phyloP scores from a whole-genome alignment of 2,888 invertebrate species.

The Sinhomidia bicolor region DNA sequence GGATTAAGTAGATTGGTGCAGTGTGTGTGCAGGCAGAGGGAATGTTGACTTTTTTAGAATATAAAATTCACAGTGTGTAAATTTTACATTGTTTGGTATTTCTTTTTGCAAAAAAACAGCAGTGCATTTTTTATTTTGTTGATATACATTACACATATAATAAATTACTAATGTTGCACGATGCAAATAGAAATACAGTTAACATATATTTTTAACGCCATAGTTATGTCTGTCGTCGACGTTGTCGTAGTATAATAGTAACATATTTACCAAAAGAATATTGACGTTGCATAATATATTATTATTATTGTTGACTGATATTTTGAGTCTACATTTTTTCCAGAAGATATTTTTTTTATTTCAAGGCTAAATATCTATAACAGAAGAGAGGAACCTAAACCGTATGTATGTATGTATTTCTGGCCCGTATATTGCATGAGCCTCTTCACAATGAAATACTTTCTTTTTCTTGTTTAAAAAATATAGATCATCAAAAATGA shows the following conservation, averaged over 20 bases:
- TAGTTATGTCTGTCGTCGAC: no score
- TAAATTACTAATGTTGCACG: background rate
- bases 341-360: no score
- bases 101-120: background rate
- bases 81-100: background rate
- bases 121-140: background rate
- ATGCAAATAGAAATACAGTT: background rate
- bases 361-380: background rate
- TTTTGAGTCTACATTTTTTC: no score
- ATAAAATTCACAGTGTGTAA: background rate
- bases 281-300: no score
- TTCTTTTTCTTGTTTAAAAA: background rate
- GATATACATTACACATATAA: background rate
- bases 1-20: background rate
- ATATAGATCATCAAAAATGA: background rate
- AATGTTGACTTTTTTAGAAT: background rate
- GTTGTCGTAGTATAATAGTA: background rate
- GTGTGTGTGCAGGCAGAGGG: background rate
- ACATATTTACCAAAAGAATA: no score
- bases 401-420: background rate
- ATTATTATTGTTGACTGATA: no score
- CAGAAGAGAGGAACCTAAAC: background rate
- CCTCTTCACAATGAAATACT: conserved; percentile 12
- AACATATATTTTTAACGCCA: background rate
- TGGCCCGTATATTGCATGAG: conserved; percentile 10